A percentile compares a stretch with the other conserved stretches of the same genome.
These are phyloP conservation scores for Crotalus helleri DNA, from an alignment of 2,113 vertebrate species.

Conservation along the genomic window DNA sequence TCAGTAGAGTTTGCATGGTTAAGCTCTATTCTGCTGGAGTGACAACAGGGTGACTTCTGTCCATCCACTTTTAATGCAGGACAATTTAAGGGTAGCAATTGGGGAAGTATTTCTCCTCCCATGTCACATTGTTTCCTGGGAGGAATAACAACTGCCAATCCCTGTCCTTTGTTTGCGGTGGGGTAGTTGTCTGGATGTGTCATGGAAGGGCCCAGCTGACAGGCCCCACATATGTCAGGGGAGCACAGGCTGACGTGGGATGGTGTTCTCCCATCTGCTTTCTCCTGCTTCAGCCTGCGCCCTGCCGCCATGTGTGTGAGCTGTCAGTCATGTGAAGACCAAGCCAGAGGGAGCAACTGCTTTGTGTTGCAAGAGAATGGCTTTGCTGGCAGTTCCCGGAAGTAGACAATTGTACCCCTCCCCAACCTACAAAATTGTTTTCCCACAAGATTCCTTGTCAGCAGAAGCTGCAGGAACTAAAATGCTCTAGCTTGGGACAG, in stretches of 20 bases:
- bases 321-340: neutral
- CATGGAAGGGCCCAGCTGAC: neutral
- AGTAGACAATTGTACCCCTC: neutral
- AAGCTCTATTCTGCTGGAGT: neutral
- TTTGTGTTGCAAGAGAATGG: neutral
- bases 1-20: neutral
- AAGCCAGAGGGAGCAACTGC: neutral
- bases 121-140: neutral
- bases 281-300: neutral
- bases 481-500: neutral
- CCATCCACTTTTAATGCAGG: neutral
- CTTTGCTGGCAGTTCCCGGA: neutral
- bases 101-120: neutral
- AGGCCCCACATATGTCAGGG: neutral
- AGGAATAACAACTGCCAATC: neutral
- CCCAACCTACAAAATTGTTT: neutral
- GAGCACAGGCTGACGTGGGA: neutral
- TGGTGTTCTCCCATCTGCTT: neutral
- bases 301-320: neutral
- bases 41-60: neutral
- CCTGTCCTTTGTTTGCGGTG: fast-evolving
- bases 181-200: neutral
- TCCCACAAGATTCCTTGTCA: neutral
- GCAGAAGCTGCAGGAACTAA: neutral
- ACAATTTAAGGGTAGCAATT: neutral